Conservation (phyloP, 37 sponge, comb jelly and placozoan species). For the Ephydatia muelleri region DNA sequence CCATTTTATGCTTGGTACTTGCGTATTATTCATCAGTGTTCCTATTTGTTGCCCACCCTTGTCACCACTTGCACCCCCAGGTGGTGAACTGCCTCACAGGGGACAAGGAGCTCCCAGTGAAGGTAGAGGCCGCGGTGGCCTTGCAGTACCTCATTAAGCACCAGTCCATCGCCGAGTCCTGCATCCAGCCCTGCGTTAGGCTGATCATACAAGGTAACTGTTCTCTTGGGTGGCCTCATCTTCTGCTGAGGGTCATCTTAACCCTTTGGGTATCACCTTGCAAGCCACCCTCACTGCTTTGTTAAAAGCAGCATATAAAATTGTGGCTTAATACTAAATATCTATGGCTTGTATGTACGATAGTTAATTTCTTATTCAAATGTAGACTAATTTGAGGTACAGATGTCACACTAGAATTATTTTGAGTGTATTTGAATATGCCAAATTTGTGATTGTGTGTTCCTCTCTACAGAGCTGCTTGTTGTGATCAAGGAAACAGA, state of each 20-base stretch:
- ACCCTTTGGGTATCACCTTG: too few relatives aligned
- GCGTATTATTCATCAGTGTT: background rate
- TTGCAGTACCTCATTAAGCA: constrained; percentile 81
- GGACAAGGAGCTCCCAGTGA: constrained; percentile 92
- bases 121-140: constrained; percentile 93
- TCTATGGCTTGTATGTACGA: too few relatives aligned
- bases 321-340: too few relatives aligned
- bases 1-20: too few relatives aligned
- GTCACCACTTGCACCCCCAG: constrained; percentile 46
- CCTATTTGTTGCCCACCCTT: background rate
- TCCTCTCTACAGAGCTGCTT: constrained; percentile 56
- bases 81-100: constrained; percentile 58
- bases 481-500: constrained; percentile 90
- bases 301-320: too few relatives aligned
- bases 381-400: too few relatives aligned
- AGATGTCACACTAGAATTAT: too few relatives aligned
- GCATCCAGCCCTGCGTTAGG: constrained; percentile 63
- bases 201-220: constrained; percentile 56
- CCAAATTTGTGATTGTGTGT: background rate
- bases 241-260: too few relatives aligned
- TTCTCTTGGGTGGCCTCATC: too few relatives aligned
- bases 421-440: background rate
- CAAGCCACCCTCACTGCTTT: too few relatives aligned
- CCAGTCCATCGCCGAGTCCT: constrained; percentile 53
- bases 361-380: too few relatives aligned